Percentiles rank a stretch among this genome's conserved stretches.
Conservation (phyloP, 2,113 vertebrate genomes). For the Tricholaema leucomelas region DNA sequence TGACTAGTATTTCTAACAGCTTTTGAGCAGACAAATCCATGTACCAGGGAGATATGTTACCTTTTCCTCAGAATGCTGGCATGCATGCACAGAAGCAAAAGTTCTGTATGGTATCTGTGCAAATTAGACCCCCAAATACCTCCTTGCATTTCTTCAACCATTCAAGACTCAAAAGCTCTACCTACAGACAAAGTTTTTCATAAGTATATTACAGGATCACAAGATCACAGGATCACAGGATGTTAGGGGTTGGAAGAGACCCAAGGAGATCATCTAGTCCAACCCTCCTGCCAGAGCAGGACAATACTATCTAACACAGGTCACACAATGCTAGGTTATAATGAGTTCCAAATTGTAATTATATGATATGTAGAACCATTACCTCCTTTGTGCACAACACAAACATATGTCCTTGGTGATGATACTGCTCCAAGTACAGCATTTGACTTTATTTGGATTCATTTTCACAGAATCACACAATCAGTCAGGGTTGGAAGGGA, state of each 20-base stretch:
- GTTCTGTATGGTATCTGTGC: background rate
- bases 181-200: background rate
- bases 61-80: background rate
- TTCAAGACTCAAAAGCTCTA: background rate
- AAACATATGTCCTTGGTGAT: background rate
- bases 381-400: background rate
- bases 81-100: background rate
- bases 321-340: background rate
- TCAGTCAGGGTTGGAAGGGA: too few species aligned
- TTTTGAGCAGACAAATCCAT: background rate
- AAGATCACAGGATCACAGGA: too few species aligned
- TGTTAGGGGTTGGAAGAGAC: too few species aligned
- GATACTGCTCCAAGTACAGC: background rate
- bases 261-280: too few species aligned
- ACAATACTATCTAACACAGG: too few species aligned
- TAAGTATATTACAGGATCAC: too few species aligned
- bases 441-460: background rate
- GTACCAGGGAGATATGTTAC: background rate
- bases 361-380: background rate
- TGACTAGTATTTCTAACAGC: background rate
- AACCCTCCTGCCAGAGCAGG: too few species aligned
- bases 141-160: background rate
- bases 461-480: too few species aligned
- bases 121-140: background rate
- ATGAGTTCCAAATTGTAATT: background rate